These are phyloP conservation scores for Ectropis crepuscularia DNA, from an alignment of 2,888 invertebrate genomes.

Conservation along the genomic window DNA sequence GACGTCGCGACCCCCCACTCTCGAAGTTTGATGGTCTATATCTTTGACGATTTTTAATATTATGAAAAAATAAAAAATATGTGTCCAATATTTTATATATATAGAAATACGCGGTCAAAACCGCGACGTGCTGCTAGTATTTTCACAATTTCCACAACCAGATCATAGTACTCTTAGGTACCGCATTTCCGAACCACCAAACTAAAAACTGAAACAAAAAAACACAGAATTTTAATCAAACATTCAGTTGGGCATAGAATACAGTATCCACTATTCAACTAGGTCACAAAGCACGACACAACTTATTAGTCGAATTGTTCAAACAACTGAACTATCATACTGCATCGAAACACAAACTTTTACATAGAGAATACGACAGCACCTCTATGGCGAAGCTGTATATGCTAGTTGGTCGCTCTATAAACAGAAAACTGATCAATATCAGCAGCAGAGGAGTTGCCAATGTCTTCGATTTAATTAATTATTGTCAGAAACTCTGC, in stretches of 20 bases:
- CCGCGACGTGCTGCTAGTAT: no score
- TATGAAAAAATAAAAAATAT: no score
- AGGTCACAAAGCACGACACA: slow-evolving; percentile 16
- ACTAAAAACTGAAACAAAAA: neutral
- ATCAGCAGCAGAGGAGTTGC: slow-evolving; percentile 24
- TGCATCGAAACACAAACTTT: neutral
- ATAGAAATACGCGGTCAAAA: no score
- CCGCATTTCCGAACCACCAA: neutral
- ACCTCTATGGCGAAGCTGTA: neutral
- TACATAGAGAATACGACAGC: neutral
- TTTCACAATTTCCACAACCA: no score
- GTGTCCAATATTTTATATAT: no score
- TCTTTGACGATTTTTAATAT: no score
- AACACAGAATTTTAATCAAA: neutral
- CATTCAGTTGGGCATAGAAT: neutral
- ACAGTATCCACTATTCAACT: slow-evolving; percentile 4
- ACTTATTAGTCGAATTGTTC: neutral
- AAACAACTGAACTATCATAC: neutral
- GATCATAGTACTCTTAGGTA: no score
- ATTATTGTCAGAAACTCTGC: slow-evolving; percentile 31
- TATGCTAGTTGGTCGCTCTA: neutral
- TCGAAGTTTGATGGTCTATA: no score
- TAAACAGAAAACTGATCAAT: slow-evolving; percentile 26
- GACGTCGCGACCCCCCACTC: no score
- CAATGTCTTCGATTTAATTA: slow-evolving; percentile 32